Conservation (phyloP, 1,140 invertebrate species). For the Drosophila navojoa region DNA sequence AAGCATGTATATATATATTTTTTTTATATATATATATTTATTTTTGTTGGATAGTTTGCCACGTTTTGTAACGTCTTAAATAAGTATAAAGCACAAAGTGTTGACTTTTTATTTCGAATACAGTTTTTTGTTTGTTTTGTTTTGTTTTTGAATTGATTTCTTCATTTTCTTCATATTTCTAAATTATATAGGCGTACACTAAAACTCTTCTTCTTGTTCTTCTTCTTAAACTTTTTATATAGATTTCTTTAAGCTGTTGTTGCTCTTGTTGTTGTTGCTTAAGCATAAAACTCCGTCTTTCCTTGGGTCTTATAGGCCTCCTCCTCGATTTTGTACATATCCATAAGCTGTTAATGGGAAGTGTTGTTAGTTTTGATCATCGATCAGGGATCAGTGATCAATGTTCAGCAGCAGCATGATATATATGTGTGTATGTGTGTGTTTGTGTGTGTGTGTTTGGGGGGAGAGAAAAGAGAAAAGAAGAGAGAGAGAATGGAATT, state of each 20-base stretch:
- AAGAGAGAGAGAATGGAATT: constrained; percentile 14
- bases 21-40: not conserved
- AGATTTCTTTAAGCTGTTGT: constrained; percentile 15
- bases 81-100: constrained; percentile 80
- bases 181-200: constrained; percentile 17
- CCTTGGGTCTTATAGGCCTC: constrained; percentile 95
- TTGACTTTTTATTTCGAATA: constrained; percentile 60
- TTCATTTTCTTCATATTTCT: constrained; percentile 11
- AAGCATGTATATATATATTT: constrained; percentile 4
- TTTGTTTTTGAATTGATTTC: constrained; percentile 11
- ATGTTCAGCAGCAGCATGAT: constrained; percentile 50
- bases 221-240: constrained; percentile 10
- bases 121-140: constrained; percentile 40
- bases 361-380: constrained; percentile 41
- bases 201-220: constrained; percentile 18
- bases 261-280: constrained; percentile 75
- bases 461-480: constrained; percentile 6
- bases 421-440: constrained; percentile 18
- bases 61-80: constrained; percentile 58
- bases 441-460: not conserved
- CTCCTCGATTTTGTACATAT: constrained; percentile 98
- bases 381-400: constrained; percentile 6
- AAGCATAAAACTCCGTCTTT: constrained; percentile 95
- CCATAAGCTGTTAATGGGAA: constrained; percentile 89
- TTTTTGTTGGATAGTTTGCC: constrained; percentile 18